These are phyloP conservation scores for Microcaecilia unicolor DNA, from an alignment of 2,797 vertebrate species.

Conservation along the genomic window DNA sequence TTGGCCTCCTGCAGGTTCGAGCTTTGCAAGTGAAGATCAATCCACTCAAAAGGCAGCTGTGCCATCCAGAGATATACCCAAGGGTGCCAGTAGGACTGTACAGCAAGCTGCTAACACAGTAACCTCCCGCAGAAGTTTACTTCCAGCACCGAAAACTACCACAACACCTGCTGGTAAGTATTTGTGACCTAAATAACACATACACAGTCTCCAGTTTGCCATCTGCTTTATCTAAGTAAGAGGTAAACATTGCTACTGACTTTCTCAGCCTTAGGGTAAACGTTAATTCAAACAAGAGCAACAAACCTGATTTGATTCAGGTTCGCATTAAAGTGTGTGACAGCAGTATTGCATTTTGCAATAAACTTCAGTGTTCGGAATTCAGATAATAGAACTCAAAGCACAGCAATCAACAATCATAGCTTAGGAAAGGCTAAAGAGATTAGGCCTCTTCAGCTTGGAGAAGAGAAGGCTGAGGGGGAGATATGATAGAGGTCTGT, in stretches of 20 bases:
- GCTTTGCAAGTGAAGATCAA: slow-evolving; percentile 64
- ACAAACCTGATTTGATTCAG: neutral
- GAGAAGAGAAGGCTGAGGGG: too few relatives aligned
- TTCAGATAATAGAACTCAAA: too few relatives aligned
- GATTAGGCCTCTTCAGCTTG: too few relatives aligned
- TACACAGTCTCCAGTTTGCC: neutral
- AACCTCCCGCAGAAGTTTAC: slow-evolving; percentile 65
- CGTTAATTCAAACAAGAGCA: too few relatives aligned
- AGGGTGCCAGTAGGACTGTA: slow-evolving; percentile 36
- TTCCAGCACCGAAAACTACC: slow-evolving; percentile 63
- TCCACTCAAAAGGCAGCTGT: slow-evolving; percentile 41
- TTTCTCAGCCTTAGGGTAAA: too few relatives aligned
- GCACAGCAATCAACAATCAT: too few relatives aligned
- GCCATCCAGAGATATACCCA: slow-evolving; percentile 50
- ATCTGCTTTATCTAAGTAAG: neutral
- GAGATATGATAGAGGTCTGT: too few relatives aligned
- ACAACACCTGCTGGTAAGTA: slow-evolving; percentile 59
- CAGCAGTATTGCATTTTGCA: too few relatives aligned
- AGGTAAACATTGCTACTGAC: too few relatives aligned
- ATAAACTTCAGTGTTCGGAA: too few relatives aligned
- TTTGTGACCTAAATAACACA: neutral
- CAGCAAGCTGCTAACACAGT: slow-evolving; percentile 45
- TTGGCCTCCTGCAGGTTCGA: slow-evolving; percentile 55
- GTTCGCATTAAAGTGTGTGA: too few relatives aligned
- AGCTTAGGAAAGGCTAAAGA: too few relatives aligned